These are phyloP conservation scores for Harpalus rubripes DNA, from an alignment of 2,888 invertebrate genomes.

Conservation along the genomic window DNA sequence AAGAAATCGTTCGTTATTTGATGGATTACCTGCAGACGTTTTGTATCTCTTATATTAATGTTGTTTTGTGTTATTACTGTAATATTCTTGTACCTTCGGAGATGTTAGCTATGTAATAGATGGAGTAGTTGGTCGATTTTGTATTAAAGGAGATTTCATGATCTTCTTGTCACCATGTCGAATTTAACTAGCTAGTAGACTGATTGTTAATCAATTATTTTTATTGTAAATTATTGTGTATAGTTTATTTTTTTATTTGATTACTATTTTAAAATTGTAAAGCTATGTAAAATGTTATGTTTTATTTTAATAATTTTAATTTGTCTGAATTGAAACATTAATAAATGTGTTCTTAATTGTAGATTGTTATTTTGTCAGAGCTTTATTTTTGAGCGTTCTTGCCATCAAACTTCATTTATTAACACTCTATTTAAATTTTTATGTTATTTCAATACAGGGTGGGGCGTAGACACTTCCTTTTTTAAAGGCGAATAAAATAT, in stretches of 20 bases:
- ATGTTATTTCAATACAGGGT: too few relatives aligned
- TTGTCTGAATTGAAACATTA: conserved; percentile 51
- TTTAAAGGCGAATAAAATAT: too few relatives aligned
- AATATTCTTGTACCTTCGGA: conserved; percentile 65
- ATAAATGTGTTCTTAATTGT: conserved; percentile 58
- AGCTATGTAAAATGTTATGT: conserved; percentile 59
- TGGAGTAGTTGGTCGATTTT: conserved; percentile 54
- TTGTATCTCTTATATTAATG: conserved; percentile 62
- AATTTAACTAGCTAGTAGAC: conserved; percentile 63
- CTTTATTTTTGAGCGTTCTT: conserved; percentile 48
- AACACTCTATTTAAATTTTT: conserved; percentile 14
- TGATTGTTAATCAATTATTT: conserved; percentile 60
- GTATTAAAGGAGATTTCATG: conserved; percentile 65
- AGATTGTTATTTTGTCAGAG: conserved; percentile 34
- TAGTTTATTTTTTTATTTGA: conserved; percentile 64
- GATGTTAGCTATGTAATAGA: conserved; percentile 46
- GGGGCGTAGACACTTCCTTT: too few relatives aligned
- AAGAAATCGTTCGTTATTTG: background rate
- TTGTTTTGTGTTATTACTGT: conserved; percentile 62
- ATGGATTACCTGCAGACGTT: conserved; percentile 39
- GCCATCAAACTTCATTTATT: conserved; percentile 9
- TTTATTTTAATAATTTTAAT: conserved; percentile 59
- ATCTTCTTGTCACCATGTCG: conserved; percentile 64
- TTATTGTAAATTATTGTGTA: conserved; percentile 59
- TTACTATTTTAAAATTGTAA: conserved; percentile 57